Evolutionary conservation across 2,888 invertebrate genomes (phyloP).

Genomic region (Drosophila flavopinicola): DNA sequence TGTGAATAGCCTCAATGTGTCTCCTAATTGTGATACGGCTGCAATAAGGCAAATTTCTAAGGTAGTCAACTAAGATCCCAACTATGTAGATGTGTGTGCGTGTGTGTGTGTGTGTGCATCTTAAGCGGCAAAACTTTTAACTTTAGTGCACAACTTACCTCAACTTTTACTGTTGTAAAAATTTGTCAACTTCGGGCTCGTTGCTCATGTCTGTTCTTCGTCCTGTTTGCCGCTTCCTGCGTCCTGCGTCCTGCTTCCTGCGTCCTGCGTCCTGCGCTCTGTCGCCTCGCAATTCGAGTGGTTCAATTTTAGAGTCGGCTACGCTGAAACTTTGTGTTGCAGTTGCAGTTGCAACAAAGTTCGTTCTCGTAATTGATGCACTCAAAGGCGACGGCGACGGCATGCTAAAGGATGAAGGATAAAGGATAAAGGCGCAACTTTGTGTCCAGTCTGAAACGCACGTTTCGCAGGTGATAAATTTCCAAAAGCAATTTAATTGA

Average conservation of each 20-base stretch:
- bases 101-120: conserved; percentile 21
- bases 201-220: conserved; percentile 16
- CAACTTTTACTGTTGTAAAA: conserved; percentile 67
- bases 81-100: conserved; percentile 3
- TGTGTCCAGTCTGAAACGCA: too few relatives aligned
- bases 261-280: not conserved
- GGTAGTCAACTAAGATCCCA: too few relatives aligned
- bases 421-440: too few relatives aligned
- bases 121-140: conserved; percentile 60
- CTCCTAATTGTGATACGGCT: too few relatives aligned
- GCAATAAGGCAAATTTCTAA: too few relatives aligned
- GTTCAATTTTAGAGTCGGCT: conserved; percentile 38
- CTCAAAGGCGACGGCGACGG: conserved; percentile 47
- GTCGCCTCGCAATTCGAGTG: conserved; percentile 2
- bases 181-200: conserved; percentile 71
- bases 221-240: too few relatives aligned
- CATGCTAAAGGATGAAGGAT: conserved; percentile 21
- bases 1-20: too few relatives aligned
- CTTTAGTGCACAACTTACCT: conserved; percentile 75
- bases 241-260: conserved; percentile 1
- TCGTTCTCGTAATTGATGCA: conserved; percentile 69
- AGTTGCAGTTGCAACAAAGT: conserved; percentile 63
- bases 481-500: conserved; percentile 64
- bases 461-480: conserved; percentile 71
- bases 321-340: conserved; percentile 50